Percentiles rank a stretch among this genome's conserved stretches.
Conservation (phyloP, 2,113 vertebrate genomes). For the Dunckerocampus dactyliophorus region DNA sequence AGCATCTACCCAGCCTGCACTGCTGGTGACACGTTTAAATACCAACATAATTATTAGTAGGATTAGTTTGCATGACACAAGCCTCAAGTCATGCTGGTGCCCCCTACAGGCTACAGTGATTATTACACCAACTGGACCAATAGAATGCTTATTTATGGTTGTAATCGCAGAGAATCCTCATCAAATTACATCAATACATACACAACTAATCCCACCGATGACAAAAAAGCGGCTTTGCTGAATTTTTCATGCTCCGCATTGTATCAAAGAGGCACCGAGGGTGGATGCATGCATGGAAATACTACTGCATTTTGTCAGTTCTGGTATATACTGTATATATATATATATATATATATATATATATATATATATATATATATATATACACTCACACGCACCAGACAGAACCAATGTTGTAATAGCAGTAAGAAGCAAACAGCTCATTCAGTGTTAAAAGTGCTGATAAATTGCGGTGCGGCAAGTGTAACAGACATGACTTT, state of each 20-base stretch:
- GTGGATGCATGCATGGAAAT: background rate
- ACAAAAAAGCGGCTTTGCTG: background rate
- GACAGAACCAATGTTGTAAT: too few species aligned
- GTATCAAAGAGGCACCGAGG: slow-evolving; percentile 3
- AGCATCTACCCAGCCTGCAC: background rate
- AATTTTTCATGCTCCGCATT: slow-evolving; percentile 2
- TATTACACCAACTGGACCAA: background rate
- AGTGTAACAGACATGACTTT: too few species aligned
- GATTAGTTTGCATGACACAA: background rate
- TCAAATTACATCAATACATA: too few species aligned
- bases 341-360: too few species aligned
- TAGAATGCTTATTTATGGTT: background rate
- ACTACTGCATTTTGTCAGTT: background rate
- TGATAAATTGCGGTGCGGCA: too few species aligned
- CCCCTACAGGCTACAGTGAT: background rate
- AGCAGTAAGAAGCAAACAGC: too few species aligned
- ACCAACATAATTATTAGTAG: background rate
- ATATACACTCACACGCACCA: too few species aligned
- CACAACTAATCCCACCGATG: too few species aligned
- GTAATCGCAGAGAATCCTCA: too few species aligned
- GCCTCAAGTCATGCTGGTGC: background rate
- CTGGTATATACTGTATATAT: background rate
- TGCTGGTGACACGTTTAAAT: slow-evolving; percentile 7
- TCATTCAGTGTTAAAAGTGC: too few species aligned
- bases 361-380: too few species aligned